These are phyloP conservation scores for Perccottus glenii DNA, from an alignment of 2,113 vertebrate genomes.

Conservation along the genomic window DNA sequence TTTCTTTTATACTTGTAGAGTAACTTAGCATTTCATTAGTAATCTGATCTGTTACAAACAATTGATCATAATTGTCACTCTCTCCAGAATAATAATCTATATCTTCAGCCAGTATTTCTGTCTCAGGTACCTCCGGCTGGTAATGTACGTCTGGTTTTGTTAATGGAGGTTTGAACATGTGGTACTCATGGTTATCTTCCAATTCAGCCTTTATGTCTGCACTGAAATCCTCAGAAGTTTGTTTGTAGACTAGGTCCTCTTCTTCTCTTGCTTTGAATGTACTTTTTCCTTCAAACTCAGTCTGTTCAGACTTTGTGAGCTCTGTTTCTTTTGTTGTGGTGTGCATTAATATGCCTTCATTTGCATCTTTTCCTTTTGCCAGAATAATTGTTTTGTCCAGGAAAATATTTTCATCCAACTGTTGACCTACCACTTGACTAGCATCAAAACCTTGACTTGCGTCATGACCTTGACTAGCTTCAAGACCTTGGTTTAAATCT, in stretches of 20 bases:
- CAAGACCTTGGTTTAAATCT: constrained; percentile 67
- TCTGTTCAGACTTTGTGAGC: neutral
- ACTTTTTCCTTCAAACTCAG: neutral
- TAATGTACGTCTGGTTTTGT: constrained; percentile 72
- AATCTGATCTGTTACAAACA: constrained; percentile 80
- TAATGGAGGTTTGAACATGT: no score
- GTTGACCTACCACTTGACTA: neutral
- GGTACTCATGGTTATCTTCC: constrained; percentile 90
- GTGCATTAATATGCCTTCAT: neutral
- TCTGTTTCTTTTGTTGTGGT: neutral
- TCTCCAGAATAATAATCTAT: constrained; percentile 81
- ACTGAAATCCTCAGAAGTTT: constrained; percentile 90
- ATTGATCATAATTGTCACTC: constrained; percentile 83
- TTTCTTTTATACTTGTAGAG: constrained; percentile 74
- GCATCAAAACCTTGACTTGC: constrained; percentile 28
- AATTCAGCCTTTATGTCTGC: constrained; percentile 92
- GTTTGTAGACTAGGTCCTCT: neutral
- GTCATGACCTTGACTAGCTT: no score
- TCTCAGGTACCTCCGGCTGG: constrained; percentile 68
- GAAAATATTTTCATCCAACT: no score
- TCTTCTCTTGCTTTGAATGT: neutral
- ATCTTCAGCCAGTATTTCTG: constrained; percentile 76
- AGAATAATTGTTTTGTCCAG: no score
- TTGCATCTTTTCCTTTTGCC: neutral
- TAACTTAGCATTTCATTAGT: constrained; percentile 81